Evolutionary conservation across 2,888 invertebrate species (phyloP).

Genomic region (Corythucha ciliata): DNA sequence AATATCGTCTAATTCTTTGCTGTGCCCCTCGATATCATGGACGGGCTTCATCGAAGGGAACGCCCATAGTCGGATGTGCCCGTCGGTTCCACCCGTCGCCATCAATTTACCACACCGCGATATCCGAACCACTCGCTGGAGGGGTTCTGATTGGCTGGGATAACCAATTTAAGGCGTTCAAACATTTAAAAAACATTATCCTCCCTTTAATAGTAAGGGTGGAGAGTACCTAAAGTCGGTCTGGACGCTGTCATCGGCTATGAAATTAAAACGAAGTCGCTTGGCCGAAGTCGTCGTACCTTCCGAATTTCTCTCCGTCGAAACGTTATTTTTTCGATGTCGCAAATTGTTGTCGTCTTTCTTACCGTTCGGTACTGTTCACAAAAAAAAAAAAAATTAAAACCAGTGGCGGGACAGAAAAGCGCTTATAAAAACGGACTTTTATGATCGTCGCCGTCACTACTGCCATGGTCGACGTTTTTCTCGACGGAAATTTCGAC

Average conservation of each 20-base stretch:
- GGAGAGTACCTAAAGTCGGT: conserved; percentile 64
- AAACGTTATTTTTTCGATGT: conserved; percentile 22
- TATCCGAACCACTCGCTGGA: conserved; percentile 77
- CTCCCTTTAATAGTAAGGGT: background rate
- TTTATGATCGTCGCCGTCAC: background rate
- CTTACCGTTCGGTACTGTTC: conserved; percentile 26
- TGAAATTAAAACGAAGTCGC: conserved; percentile 59
- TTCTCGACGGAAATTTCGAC: conserved; percentile 47
- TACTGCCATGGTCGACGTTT: conserved; percentile 35
- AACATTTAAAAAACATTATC: no score
- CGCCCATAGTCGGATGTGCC: conserved; percentile 76
- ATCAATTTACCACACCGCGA: conserved; percentile 66
- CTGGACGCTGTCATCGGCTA: conserved; percentile 69
- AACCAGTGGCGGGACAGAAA: background rate
- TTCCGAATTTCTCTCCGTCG: conserved; percentile 26
- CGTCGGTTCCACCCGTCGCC: conserved; percentile 88
- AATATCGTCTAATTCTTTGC: conserved; percentile 87
- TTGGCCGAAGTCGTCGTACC: conserved; percentile 44
- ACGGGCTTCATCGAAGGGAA: conserved; percentile 69
- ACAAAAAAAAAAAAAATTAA: conserved; percentile 5
- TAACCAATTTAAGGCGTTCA: no score
- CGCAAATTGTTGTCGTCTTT: conserved; percentile 21
- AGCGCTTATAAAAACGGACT: background rate
- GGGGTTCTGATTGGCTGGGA: conserved; percentile 52
- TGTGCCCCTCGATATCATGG: conserved; percentile 65